Evolutionary conservation across 2,888 invertebrate species (phyloP).

Genomic region (Chromoteleia sp.): DNA sequence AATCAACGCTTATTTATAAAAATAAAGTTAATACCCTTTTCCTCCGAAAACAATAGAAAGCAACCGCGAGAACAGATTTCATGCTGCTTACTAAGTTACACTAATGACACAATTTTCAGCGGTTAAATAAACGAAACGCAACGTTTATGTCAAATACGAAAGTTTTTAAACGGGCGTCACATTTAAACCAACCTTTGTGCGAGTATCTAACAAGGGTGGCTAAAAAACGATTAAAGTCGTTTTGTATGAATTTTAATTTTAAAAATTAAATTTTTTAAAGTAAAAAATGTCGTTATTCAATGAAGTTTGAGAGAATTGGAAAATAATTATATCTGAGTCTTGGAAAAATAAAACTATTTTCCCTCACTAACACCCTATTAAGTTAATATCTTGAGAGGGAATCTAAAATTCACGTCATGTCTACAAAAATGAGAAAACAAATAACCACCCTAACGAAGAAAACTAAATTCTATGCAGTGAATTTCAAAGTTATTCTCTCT

Average conservation of each 20-base stretch:
- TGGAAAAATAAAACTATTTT: no score
- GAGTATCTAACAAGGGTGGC: no score
- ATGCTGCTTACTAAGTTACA: not conserved
- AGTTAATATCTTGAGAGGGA: not conserved
- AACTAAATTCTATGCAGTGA: constrained; percentile 17
- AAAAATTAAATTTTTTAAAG: no score
- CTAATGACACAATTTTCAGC: not conserved
- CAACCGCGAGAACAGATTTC: constrained; percentile 15
- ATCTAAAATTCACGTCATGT: not conserved
- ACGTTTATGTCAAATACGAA: constrained; percentile 16
- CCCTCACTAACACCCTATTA: no score
- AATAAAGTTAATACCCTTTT: constrained; percentile 46
- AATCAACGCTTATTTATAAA: constrained; percentile 35
- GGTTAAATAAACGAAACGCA: constrained; percentile 26
- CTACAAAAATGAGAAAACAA: not conserved
- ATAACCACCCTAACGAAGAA: not conserved
- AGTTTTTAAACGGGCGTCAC: constrained; percentile 1
- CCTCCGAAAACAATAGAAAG: constrained; percentile 20
- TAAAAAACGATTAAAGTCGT: no score
- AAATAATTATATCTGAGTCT: no score
- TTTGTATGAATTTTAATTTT: no score
- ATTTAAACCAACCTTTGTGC: constrained; percentile 4
- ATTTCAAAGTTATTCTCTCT: constrained; percentile 37
- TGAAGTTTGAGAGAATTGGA: no score
- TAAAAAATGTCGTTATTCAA: no score